Evolutionary conservation across 1,140 invertebrate genomes (phyloP), one percentile per base, ranked within the genome.

Genomic region (Propsilocerus akamusi): DNA sequence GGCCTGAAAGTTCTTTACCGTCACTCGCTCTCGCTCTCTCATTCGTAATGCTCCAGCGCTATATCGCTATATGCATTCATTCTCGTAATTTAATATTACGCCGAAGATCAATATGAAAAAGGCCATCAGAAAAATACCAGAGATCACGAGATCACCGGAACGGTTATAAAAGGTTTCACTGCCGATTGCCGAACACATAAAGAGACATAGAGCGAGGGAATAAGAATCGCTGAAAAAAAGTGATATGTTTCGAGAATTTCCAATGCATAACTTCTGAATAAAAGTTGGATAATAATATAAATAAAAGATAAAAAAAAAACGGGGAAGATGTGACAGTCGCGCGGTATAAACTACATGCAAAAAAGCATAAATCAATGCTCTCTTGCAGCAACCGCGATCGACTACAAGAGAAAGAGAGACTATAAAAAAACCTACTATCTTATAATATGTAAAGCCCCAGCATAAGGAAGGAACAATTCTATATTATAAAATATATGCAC

Each of bases 281-380:
- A 41, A 41, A 41, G 34, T 10, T 41, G 34, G 22, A 41, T 41
- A 20, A 41, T 41, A 41, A 41, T 41, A 41, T 41, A 41, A 41
- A 41, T 41, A 41, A 41, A 41, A 41, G 34, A 41, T 41, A 41
- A 41, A 20, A n/a, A n/a, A n/a, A 41, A 41, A 41, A 41, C 34
- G 34, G 22, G 34, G 17, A 20, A 41, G 34, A 41, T 41, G n/a
- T n/a, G 34, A 41, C 34, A 41, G 34, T 41, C 34, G 34, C 34
- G 34, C 34, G 34, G 34, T 20, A 6, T 17, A 41, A 17, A 41
- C 34, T 17, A 41, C 34, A 41, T 41, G 34, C 34, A 41, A 41
- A 41, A 41, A 41, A 41, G 34, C 34, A 41, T 41, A 41, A 41
- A 41, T 41, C 34, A 41, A 41, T 17, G 34, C 17, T 41, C 34